Evolutionary conservation across 2,888 invertebrate genomes (phyloP), one percentile per base, ranked within the genome.

Genomic region (Chymomyza amoena): DNA sequence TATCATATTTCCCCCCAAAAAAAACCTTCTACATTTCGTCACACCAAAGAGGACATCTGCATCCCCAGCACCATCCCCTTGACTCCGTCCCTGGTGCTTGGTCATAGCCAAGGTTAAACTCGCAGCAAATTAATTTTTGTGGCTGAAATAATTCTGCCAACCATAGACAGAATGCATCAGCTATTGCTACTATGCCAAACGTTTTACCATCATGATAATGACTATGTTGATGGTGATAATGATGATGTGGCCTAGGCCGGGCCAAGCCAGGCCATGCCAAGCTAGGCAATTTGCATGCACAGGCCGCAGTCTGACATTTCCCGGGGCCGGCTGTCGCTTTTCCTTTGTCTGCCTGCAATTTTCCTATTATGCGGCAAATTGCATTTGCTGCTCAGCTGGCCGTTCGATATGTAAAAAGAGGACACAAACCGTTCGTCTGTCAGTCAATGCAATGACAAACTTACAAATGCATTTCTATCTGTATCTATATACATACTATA

Each of bases 81-180:
- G 9, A 32, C 32, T 32, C 32, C 32, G 9, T 7, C 32, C 6
- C 39, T 45, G 13, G 13, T 13, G 13, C 39, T 13, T 13, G 39
- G 4, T 13, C 39, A 45, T 45, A 45, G 39, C 13, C 39, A 45
- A 45, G 39, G 39, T 45, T 45, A 45, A 45, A 45, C 39, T 45
- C 6, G 54, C 45, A 68, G 61, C 70, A 84, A 84, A 83, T 78
- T 75, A 70, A 76, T 73, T 84, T 82, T 70, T 80, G 87, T 80
- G 82, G 82, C 70, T 69, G 68, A 81, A 80, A 70, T 66, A 65
- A 72, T 52, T 77, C 73, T 60, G 59, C 71, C 61, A 18, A 61
- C 39, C 70, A 20, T 13, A 45, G 50, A 72, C 84, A 77, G 74
- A 82, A 75, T 84, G 84, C 84, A 79, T 20, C 54, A 54, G 16